Percentiles rank a stretch among this genome's conserved stretches.
phyloP scores from a whole-genome alignment of 2,888 invertebrate genomes.

The Chrysolina oricalcia region DNA sequence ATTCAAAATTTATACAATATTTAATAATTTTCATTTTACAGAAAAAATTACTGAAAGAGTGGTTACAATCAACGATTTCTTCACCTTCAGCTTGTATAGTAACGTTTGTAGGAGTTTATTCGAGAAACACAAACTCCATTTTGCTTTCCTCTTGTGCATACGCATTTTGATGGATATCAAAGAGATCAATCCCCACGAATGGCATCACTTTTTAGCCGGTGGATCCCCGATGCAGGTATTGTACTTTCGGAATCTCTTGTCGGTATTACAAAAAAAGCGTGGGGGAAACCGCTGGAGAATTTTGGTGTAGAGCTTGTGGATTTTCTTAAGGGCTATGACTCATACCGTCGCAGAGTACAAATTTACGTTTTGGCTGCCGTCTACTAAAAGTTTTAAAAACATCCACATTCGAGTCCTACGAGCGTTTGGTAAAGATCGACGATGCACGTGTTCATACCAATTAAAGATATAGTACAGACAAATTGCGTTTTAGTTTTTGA shows the following conservation, averaged over 20 bases:
- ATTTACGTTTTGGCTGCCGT: too few relatives aligned
- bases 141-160: conserved; percentile 84
- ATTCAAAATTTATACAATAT: background rate
- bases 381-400: too few relatives aligned
- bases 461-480: too few relatives aligned
- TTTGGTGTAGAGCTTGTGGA: too few relatives aligned
- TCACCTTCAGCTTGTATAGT: conserved; percentile 87
- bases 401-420: too few relatives aligned
- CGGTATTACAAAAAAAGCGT: background rate
- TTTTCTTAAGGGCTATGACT: too few relatives aligned
- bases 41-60: conserved; percentile 85
- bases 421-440: too few relatives aligned
- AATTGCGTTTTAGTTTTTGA: too few relatives aligned
- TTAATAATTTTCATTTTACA: conserved; percentile 61
- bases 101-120: conserved; percentile 94
- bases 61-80: conserved; percentile 84
- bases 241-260: too few relatives aligned
- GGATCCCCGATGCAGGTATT: conserved; percentile 76
- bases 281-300: too few relatives aligned
- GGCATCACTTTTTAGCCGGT: conserved; percentile 85
- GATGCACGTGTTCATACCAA: too few relatives aligned
- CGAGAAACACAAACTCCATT: conserved; percentile 90
- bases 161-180: conserved; percentile 79
- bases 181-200: conserved; percentile 78
- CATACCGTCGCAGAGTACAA: too few relatives aligned